These are phyloP conservation scores for Progne subis DNA, from an alignment of 2,113 vertebrate species.

Conservation along the genomic window DNA sequence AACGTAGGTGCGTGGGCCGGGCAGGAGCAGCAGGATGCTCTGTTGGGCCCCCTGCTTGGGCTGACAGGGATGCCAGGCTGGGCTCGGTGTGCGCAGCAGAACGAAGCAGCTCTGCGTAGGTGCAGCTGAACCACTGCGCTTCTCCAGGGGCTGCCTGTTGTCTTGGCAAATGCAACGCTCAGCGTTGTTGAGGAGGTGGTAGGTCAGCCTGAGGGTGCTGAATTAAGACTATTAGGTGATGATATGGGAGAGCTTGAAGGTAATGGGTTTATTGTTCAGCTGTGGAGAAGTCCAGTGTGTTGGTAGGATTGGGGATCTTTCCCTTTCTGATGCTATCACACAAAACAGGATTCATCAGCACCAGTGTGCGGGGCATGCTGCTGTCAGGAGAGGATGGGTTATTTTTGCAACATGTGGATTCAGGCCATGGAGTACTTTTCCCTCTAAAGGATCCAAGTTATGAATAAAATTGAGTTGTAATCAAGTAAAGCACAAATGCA, in stretches of 20 bases:
- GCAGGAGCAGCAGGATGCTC: slow-evolving; percentile 21
- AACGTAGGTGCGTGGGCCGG: slow-evolving; percentile 14
- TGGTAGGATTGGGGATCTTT: background rate
- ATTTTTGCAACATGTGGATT: background rate
- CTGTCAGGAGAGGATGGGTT: background rate
- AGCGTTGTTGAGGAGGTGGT: background rate
- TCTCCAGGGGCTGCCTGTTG: background rate
- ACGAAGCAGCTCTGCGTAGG: background rate
- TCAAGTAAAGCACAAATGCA: background rate
- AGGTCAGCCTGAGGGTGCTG: background rate
- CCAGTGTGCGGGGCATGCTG: background rate
- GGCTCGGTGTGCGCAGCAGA: background rate
- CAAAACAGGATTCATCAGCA: background rate
- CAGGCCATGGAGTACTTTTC: background rate
- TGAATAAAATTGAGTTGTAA: background rate
- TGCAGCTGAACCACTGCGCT: background rate
- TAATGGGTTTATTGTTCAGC: background rate
- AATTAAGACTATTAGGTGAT: background rate
- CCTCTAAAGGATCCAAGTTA: background rate
- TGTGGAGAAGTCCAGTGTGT: background rate
- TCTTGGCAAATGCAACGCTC: background rate
- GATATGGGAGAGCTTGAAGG: background rate
- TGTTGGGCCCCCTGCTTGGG: background rate
- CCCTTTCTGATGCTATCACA: background rate
- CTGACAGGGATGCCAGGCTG: background rate